Base-by-base conservation (phyloP, 2,113 vertebrate species). In the zebrafish (Danio rerio) region DNA sequence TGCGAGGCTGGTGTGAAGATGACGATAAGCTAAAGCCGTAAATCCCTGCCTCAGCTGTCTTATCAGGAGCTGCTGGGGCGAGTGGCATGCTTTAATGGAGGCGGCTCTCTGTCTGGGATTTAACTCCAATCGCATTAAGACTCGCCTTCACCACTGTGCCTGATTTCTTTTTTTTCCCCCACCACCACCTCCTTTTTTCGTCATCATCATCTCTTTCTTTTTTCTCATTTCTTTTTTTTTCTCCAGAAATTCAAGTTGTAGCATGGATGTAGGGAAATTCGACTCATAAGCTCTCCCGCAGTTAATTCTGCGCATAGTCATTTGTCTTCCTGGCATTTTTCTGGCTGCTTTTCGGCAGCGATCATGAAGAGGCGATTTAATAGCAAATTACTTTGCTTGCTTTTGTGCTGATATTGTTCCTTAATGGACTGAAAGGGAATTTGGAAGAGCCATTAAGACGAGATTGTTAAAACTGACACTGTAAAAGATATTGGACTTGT, bases 1-100 rank as follows among this genome's bases (percentile, higher is more conserved):
- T 87, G 91, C 91, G 89, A 90, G 91, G 86, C 92, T 88, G 91
- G 94, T 92, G 92, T 92, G 92, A 93, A 94, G 93, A 93, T 93
- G 91, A 91, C 86, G 92, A 93, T 94, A 94, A 93, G 91, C 91
- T 91, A 90, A 92, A 93, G 92, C 92, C 88, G 79, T 93, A 94
- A 94, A 93, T 93, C 92, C 92, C 88, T 88, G 91, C 92, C 91
- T 94, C 92, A 93, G 92, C 92, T 90, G 91, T 91, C 92, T 94
- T 94, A 94, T 93, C 92, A 89, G 87, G 87, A 88, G 90, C 90
- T 92, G 90, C 92, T 91, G 91, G 90, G 89, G 90, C 88, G 89
- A 88, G 91, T 89, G 91, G 90, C 90, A 89, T 87, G 90, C 91
- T 93, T 93, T 93, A 93, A 94, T 93, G 89, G 92, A 92, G 92